Base-by-base conservation (phyloP, 2,113 vertebrate genomes). In the Dipodomys stephensi region DNA sequence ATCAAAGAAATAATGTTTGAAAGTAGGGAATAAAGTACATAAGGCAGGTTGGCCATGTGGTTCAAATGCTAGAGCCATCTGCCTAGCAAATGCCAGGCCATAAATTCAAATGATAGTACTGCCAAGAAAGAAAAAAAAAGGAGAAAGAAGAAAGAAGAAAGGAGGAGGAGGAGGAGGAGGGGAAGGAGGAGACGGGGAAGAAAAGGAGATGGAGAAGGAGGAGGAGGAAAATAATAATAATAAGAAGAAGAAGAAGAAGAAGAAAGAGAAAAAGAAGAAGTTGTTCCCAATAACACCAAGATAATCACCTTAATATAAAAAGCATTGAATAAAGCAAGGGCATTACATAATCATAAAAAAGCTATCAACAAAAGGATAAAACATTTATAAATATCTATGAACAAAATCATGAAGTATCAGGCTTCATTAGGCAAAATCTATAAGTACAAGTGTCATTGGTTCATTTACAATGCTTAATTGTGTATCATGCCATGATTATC, bases 1-100 rank as follows among this genome's bases (percentile, higher is more conserved):
- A 7, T 77, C 62, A 19, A 65, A 83, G 62, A 90, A 72, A 77
- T 72, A 65, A 79, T 69, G 2, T 79, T 96, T 44, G 44, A 87
- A 87, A 83, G 13, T 87, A 90, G 20, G 15, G 2, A 79, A 49
- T 23, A 28, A 92, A 87, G 0, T 82, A 7, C 60, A 44, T 12
- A 67, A 80, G 4, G 18, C 15, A 57, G 53, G 15, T 13, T 57
- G 53, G 53, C 15, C 53, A 57, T 16, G 15, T 57, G 15, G 4
- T 57, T 57, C 53, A 57, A 57, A 57, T 57, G 53, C 2, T 57
- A 57, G 12, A 16, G 12, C 13, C 3, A 57, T 57, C 53, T 57
- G 15, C 53, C 53, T 57, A 57, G 53, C 15, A 57, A 57, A 13
- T 57, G 53, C 15, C 12, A 57, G 53, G 53, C 16, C 15, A 11